A percentile compares a stretch with the other conserved stretches of the same genome.
Conservation (phyloP, 2,113 vertebrate genomes). For the Stictonetta naevosa region DNA sequence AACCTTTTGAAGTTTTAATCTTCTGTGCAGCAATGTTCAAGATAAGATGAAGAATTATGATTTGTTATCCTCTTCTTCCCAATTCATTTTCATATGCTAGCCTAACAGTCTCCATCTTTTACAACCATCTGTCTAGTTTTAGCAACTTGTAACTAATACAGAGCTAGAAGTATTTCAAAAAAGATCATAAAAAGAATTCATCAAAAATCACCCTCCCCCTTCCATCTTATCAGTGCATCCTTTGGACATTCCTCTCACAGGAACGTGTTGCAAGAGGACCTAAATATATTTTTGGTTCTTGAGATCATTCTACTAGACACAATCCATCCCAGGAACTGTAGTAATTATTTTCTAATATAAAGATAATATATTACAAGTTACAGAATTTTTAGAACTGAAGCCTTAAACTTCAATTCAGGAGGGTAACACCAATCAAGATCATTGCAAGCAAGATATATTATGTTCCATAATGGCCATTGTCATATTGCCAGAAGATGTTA, state of each 20-base stretch:
- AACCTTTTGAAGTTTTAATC: background rate
- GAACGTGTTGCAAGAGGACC: background rate
- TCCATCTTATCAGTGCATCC: background rate
- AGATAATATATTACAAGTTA: background rate
- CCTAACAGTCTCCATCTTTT: background rate
- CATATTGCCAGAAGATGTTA: background rate
- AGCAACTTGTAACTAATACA: background rate
- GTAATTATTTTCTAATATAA: background rate
- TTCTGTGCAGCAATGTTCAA: background rate
- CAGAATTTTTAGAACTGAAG: background rate
- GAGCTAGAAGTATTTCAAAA: background rate
- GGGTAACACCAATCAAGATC: background rate
- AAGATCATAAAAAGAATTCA: background rate
- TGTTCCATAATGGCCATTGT: background rate
- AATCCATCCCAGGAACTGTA: background rate
- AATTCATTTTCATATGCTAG: background rate
- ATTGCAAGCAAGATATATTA: background rate
- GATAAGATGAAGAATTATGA: background rate
- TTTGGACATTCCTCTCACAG: background rate
- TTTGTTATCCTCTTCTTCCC: background rate
- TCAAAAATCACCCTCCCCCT: background rate
- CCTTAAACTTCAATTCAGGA: background rate
- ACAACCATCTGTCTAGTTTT: background rate
- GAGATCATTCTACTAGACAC: background rate
- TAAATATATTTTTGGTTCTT: background rate